phyloP scores from a whole-genome alignment of 1,140 invertebrate genomes.

The Stegodyphus dumicola region DNA sequence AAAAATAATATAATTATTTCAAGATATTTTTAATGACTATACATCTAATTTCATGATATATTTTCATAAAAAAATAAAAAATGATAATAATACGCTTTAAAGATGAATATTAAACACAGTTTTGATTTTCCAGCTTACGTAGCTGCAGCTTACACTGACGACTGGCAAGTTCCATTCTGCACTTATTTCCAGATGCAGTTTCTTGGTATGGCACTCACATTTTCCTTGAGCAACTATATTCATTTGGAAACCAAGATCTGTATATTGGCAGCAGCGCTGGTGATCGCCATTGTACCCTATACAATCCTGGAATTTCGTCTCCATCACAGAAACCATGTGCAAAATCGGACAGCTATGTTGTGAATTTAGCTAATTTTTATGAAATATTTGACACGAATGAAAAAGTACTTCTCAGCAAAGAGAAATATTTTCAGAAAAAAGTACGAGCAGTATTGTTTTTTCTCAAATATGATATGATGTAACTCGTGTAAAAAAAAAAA shows the following conservation, averaged over 20 bases:
- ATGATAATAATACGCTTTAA: too few species aligned
- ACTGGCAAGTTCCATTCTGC: conserved; percentile 56
- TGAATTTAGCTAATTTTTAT: background rate
- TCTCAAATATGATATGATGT: too few species aligned
- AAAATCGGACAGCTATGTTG: conserved; percentile 1
- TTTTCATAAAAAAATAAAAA: too few species aligned
- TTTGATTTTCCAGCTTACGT: conserved; percentile 53
- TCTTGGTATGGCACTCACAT: conserved; percentile 40
- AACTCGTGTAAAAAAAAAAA: too few species aligned
- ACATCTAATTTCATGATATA: too few species aligned
- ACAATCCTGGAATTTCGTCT: conserved; percentile 47
- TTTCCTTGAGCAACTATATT: conserved; percentile 35
- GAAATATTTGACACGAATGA: too few species aligned
- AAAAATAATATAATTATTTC: too few species aligned
- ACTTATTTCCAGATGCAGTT: conserved; percentile 42
- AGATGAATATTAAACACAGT: background rate
- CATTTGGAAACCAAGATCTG: conserved; percentile 51
- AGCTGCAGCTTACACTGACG: conserved; percentile 32
- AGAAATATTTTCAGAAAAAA: too few species aligned
- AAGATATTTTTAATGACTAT: too few species aligned
- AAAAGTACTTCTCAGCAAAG: too few species aligned
- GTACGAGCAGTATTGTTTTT: too few species aligned
- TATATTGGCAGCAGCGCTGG: conserved; percentile 20
- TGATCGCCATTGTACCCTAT: conserved; percentile 46
- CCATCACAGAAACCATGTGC: conserved; percentile 26